These are phyloP conservation scores for Hydrozoanthus tunicans DNA, from an alignment of 64 coral and sea anemone genomes.

Conservation along the genomic window DNA sequence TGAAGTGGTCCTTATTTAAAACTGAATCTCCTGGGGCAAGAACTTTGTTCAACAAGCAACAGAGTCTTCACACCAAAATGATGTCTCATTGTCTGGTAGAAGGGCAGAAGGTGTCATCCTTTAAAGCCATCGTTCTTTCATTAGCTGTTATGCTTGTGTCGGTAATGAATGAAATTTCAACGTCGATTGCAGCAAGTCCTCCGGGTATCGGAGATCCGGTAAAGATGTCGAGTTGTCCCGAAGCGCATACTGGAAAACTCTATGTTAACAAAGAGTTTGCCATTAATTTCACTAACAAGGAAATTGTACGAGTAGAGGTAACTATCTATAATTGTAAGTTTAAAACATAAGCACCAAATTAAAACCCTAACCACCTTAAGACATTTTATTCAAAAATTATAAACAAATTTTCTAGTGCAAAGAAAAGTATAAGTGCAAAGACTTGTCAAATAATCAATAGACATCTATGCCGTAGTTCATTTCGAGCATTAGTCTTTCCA, in stretches of 20 bases:
- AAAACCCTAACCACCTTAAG: too few relatives aligned
- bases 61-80: neutral
- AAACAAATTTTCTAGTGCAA: too few relatives aligned
- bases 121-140: neutral
- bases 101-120: neutral
- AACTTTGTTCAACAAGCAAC: neutral
- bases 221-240: neutral
- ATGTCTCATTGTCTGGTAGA: neutral
- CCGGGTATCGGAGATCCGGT: slow-evolving; percentile 13
- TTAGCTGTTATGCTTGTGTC: neutral
- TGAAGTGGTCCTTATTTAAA: neutral
- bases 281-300: neutral
- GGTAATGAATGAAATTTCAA: neutral
- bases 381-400: too few relatives aligned
- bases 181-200: neutral
- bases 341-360: too few relatives aligned
- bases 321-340: neutral
- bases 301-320: neutral
- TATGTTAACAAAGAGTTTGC: neutral
- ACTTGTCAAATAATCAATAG: too few relatives aligned
- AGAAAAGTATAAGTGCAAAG: too few relatives aligned
- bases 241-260: slow-evolving; percentile 30
- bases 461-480: too few relatives aligned
- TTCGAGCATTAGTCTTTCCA: too few relatives aligned
- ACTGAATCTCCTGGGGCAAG: neutral